Evolutionary conservation across 1,140 invertebrate species (phyloP).

Genomic region (Antheraea pernyi): DNA sequence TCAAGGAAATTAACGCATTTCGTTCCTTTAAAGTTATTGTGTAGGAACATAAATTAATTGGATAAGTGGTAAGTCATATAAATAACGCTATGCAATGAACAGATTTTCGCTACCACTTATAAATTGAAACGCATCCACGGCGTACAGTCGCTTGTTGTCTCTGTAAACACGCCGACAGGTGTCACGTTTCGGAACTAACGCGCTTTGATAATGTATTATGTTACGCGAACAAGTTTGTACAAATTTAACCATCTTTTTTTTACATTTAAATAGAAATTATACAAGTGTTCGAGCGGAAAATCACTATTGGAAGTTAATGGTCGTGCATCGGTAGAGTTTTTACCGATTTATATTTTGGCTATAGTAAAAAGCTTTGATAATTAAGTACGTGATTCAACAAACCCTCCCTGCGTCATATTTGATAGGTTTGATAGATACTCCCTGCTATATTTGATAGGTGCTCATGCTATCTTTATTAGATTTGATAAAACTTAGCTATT

Average conservation of each 20-base stretch:
- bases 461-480: no score
- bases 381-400: no score
- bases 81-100: neutral
- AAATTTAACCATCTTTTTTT: constrained; percentile 10
- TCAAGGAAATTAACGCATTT: no score
- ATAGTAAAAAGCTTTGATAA: no score
- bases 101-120: constrained; percentile 32
- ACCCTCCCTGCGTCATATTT: no score
- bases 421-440: no score
- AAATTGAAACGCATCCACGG: constrained; percentile 14
- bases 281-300: neutral
- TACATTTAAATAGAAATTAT: neutral
- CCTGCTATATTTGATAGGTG: no score
- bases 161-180: constrained; percentile 64
- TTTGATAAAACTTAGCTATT: no score
- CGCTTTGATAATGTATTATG: constrained; percentile 66
- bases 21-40: no score
- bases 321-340: neutral
- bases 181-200: constrained; percentile 51
- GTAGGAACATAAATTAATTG: no score
- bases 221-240: constrained; percentile 40
- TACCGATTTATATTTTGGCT: neutral
- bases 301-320: neutral
- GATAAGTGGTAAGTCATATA: neutral
- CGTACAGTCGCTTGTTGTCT: constrained; percentile 47